Conservation (phyloP, 2,797 vertebrate genomes). For the Paedocypris micromegethes region DNA sequence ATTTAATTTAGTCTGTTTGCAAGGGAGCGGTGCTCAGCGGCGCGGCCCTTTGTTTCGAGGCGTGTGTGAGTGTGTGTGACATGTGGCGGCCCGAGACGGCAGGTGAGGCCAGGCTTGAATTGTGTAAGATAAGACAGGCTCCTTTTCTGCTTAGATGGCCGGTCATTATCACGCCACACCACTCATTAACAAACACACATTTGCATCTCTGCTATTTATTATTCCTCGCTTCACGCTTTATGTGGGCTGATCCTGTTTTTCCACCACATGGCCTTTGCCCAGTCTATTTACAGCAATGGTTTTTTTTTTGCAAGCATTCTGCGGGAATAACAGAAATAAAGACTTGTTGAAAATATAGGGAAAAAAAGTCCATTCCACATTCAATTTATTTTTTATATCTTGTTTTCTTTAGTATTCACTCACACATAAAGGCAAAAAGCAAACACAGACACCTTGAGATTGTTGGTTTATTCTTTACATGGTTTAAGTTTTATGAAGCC, state of each 20-base stretch:
- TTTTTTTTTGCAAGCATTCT: constrained; percentile 19
- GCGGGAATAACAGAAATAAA: neutral
- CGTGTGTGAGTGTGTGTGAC: constrained; percentile 37
- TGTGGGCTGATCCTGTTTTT: constrained; percentile 23
- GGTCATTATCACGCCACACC: constrained; percentile 74
- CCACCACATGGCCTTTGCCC: constrained; percentile 13
- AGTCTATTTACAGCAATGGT: constrained; percentile 22
- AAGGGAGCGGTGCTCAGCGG: constrained; percentile 63
- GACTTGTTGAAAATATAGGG: no score
- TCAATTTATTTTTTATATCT: no score
- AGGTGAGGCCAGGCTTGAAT: constrained; percentile 75
- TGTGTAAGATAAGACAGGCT: constrained; percentile 70
- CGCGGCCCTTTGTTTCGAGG: constrained; percentile 73
- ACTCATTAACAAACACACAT: constrained; percentile 67
- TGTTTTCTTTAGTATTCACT: no score
- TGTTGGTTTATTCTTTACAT: no score
- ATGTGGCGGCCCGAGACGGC: constrained; percentile 70
- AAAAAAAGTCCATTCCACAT: no score
- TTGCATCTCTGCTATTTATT: constrained; percentile 46
- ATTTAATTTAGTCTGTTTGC: constrained; percentile 45
- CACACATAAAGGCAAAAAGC: no score
- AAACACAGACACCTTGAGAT: no score
- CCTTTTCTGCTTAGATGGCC: constrained; percentile 72
- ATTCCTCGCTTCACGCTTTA: constrained; percentile 33
- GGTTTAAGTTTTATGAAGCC: no score